Evolutionary conservation across 2,113 vertebrate species (phyloP).

Genomic region (Coptodon rendalli): DNA sequence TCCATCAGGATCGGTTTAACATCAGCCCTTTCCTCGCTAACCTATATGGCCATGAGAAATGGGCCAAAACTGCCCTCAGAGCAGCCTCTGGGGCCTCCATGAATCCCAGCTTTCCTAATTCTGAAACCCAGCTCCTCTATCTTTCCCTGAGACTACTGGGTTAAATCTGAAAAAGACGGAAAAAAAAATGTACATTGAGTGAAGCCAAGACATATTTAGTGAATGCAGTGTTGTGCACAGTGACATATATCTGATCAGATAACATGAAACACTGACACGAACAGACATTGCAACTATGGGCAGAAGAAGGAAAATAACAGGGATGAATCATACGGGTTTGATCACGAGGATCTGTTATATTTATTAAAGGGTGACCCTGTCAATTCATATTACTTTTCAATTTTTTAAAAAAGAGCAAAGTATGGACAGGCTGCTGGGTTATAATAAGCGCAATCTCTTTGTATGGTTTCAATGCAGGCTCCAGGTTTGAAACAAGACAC

Average conservation of each 20-base stretch:
- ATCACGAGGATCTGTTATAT: not conserved
- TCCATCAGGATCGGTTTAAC: constrained; percentile 43
- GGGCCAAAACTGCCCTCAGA: constrained; percentile 22
- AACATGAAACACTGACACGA: not conserved
- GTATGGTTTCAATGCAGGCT: constrained; percentile 20
- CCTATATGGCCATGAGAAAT: constrained; percentile 39
- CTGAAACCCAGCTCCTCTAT: not conserved
- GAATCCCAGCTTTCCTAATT: constrained; percentile 9
- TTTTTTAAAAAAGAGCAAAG: not conserved
- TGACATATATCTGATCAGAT: not conserved
- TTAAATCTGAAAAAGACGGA: not conserved
- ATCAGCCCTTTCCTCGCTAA: constrained; percentile 21
- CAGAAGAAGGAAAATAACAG: not conserved
- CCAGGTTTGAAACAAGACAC: constrained; percentile 28
- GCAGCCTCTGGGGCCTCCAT: not conserved
- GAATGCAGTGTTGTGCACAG: not conserved
- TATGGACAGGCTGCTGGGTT: not conserved
- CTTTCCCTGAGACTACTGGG: not conserved
- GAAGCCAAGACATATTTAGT: not conserved
- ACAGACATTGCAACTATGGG: not conserved
- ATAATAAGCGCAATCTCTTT: constrained; percentile 18
- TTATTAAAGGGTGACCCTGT: not conserved
- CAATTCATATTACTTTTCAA: not conserved
- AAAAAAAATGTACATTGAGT: not conserved
- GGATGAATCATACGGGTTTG: not conserved